Base-by-base conservation (phyloP, 2,113 vertebrate species). In the Promerops cafer region DNA sequence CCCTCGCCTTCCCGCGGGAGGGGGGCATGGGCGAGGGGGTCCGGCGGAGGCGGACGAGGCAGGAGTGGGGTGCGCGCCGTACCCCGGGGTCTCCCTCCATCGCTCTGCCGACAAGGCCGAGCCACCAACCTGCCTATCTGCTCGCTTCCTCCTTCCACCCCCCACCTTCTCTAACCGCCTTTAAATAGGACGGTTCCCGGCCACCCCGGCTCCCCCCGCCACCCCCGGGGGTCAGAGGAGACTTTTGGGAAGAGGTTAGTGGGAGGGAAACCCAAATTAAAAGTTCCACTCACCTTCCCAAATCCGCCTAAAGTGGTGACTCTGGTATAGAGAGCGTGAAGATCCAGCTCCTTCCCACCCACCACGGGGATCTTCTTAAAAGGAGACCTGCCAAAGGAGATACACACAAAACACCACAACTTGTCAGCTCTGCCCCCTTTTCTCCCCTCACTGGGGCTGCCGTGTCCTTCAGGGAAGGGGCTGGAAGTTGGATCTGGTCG, bases 291-390 rank as follows among this genome's bases (percentile, higher is more conserved):
- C 99, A 99, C 99, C 99, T 99, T 99, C 94, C 99, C 99, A 98
- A 99, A 99, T 98, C 99, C 99, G 97, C 99, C 99, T 98, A 99
- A 99, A 98, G 99, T 98, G 98, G 99, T 99, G 98, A 99, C 99
- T 99, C 99, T 98, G 98, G 99, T 98, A 96, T 99, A 99, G 97
- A 99, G 99, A 98, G 99, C 98, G 96, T 98, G 99, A 89, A 99
- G 99, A 97, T 99, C 99, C 98, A 99, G 98, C 98, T 99, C 99
- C 98, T 98, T 99, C 97, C 99, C 99, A 98, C 98, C 99, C 98
- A 99, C 99, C 97, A 99, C 98, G 83, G 99, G 99, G 98, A 99
- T 98, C 98, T 99, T 99, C 97, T 98, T 99, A 97, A 99, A 99
- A 98, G 99, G 99, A 96, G 99, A 99, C 98, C 99, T 99, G 98